These are phyloP conservation scores for Sycobia sp. DNA, from an alignment of 1,140 invertebrate species.

Conservation along the genomic window DNA sequence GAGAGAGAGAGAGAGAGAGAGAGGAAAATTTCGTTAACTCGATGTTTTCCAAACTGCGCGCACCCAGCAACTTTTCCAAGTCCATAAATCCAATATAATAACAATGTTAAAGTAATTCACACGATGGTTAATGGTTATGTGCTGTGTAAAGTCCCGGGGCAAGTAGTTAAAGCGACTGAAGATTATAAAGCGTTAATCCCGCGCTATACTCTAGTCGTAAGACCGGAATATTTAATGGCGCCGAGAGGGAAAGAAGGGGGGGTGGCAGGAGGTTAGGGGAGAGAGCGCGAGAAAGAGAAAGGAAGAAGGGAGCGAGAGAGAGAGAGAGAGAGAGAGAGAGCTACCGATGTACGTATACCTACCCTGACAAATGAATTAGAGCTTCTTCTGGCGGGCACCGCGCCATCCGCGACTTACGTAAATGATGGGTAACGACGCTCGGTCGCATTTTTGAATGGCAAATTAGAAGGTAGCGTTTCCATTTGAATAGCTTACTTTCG, in stretches of 20 bases:
- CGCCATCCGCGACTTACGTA: slow-evolving; percentile 40
- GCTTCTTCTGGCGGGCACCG: slow-evolving; percentile 26
- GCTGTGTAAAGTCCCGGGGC: slow-evolving; percentile 24
- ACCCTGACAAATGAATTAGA: slow-evolving; percentile 46
- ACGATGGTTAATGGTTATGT: slow-evolving; percentile 21
- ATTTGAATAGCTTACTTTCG: slow-evolving; percentile 48
- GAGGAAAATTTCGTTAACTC: too few species aligned
- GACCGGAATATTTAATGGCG: slow-evolving; percentile 43
- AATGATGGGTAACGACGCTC: slow-evolving; percentile 43
- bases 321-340: not conserved
- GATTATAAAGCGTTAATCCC: slow-evolving; percentile 32
- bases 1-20: too few species aligned
- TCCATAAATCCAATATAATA: slow-evolving; percentile 18
- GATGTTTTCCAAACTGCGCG: too few species aligned
- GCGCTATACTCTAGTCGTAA: slow-evolving; percentile 18
- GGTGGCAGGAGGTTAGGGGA: slow-evolving; percentile 19
- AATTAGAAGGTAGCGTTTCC: slow-evolving; percentile 44
- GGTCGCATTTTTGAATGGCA: slow-evolving; percentile 45
- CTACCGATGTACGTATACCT: slow-evolving; percentile 2
- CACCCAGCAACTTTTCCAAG: slow-evolving; percentile 8
- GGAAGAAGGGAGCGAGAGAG: too few species aligned
- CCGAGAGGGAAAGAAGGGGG: too few species aligned
- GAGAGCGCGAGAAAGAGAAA: too few species aligned
- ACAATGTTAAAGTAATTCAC: slow-evolving; percentile 20
- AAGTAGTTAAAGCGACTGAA: slow-evolving; percentile 27